These are phyloP conservation scores for Eleginops maclovinus DNA, from an alignment of 2,113 vertebrate species.

Conservation along the genomic window DNA sequence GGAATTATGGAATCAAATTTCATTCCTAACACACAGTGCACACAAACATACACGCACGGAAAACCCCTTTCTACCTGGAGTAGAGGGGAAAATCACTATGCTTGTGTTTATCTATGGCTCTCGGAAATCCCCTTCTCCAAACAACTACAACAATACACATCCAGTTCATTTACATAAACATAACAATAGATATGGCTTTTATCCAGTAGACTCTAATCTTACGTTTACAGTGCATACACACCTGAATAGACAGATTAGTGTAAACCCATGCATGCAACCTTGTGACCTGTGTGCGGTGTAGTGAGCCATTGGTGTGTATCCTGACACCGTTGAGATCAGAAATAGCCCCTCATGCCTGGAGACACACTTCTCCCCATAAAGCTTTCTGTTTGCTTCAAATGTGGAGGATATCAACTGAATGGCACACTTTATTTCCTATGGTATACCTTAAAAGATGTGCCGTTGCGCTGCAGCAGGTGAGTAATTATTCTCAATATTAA, in stretches of 20 bases:
- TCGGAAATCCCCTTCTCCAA: slow-evolving; percentile 9
- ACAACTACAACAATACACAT: slow-evolving; percentile 28
- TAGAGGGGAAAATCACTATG: slow-evolving; percentile 26
- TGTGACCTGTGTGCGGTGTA: slow-evolving; percentile 12
- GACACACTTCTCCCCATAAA: slow-evolving; percentile 59
- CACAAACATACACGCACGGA: slow-evolving; percentile 16
- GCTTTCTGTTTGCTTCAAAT: not conserved
- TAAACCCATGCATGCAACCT: slow-evolving; percentile 24
- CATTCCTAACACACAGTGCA: slow-evolving; percentile 4
- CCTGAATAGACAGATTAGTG: slow-evolving; percentile 8
- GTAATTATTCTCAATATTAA: slow-evolving; percentile 30
- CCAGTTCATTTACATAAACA: slow-evolving; percentile 6
- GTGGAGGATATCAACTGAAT: not conserved
- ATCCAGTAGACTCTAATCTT: slow-evolving; percentile 46
- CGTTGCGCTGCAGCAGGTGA: slow-evolving; percentile 37
- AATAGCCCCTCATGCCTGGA: slow-evolving; percentile 80
- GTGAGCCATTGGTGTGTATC: slow-evolving; percentile 77
- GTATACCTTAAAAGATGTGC: not conserved
- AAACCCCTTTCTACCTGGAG: slow-evolving; percentile 30
- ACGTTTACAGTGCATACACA: slow-evolving; percentile 11
- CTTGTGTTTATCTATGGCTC: slow-evolving; percentile 18
- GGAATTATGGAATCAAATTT: slow-evolving; percentile 55
- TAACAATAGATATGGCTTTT: slow-evolving; percentile 39
- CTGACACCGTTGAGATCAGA: slow-evolving; percentile 68
- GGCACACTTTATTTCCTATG: slow-evolving; percentile 16